Evolutionary conservation across 2,797 vertebrate species (phyloP).

Genomic region (Hozukius guyotensis): DNA sequence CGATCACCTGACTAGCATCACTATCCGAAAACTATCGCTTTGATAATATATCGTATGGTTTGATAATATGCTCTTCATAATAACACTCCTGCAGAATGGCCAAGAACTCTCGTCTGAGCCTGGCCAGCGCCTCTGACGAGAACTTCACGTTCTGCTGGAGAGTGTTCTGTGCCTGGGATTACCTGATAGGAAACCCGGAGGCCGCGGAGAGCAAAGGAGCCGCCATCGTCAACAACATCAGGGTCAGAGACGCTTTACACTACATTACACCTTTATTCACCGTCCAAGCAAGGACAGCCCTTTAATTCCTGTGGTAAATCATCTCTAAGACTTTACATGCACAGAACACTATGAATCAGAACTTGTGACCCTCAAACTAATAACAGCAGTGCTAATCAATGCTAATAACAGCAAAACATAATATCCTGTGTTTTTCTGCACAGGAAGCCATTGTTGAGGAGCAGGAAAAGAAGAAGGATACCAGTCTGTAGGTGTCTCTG

Average conservation of each 20-base stretch:
- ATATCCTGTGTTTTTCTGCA: slow-evolving; percentile 27
- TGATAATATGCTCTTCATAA: background rate
- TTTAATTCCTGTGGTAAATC: background rate
- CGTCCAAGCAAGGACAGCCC: background rate
- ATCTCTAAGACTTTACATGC: background rate
- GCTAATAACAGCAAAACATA: background rate
- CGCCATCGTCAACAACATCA: slow-evolving; percentile 95
- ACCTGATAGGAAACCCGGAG: slow-evolving; percentile 95
- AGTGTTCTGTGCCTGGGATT: slow-evolving; percentile 99
- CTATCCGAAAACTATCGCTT: background rate
- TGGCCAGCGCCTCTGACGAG: slow-evolving; percentile 94
- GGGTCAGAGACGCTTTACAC: slow-evolving; percentile 79
- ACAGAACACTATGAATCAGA: background rate
- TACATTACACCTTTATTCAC: background rate
- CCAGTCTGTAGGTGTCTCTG: slow-evolving; percentile 90
- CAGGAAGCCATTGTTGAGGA: slow-evolving; percentile 98
- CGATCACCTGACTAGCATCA: background rate
- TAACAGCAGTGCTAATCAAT: background rate
- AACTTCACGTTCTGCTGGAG: slow-evolving; percentile 98
- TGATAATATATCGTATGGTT: background rate
- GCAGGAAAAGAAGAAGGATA: slow-evolving; percentile 96
- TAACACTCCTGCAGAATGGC: slow-evolving; percentile 88
- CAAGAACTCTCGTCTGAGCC: slow-evolving; percentile 93
- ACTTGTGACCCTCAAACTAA: background rate
- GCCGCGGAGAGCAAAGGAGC: slow-evolving; percentile 98